Conservation (phyloP, 2,113 vertebrate genomes). For the Hipposideros armiger region DNA sequence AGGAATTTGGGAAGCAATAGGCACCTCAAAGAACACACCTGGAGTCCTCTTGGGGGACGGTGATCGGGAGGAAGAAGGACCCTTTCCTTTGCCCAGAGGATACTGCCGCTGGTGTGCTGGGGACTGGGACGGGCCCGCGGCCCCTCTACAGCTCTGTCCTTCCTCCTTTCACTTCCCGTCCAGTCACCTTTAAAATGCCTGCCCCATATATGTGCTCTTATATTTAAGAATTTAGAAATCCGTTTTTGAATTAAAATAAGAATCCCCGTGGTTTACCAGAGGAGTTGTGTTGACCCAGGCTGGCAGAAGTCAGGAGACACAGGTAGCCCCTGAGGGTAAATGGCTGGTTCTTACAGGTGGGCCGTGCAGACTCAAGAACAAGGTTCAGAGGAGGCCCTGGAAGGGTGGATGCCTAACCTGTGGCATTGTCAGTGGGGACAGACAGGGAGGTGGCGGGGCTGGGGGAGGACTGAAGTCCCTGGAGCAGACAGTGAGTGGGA, state of each 20-base stretch:
- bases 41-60: not conserved
- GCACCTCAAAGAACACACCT: not conserved
- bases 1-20: not conserved
- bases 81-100: too few relatives aligned
- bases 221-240: not conserved
- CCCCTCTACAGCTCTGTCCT: too few relatives aligned
- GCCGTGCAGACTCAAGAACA: accelerated
- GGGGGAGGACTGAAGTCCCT: accelerated
- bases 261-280: not conserved
- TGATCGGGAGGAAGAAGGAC: not conserved
- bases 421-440: accelerated
- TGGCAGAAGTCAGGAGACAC: accelerated
- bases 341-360: accelerated
- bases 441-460: not conserved
- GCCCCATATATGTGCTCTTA: accelerated
- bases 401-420: accelerated
- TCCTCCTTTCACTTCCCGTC: not conserved
- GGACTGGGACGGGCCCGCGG: accelerated
- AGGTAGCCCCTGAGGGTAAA: accelerated
- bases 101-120: accelerated
- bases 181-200: not conserved
- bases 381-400: not conserved
- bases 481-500: too few relatives aligned
- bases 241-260: not conserved
- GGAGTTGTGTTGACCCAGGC: not conserved